Conservation (phyloP, 2,113 vertebrate species). For the Geothlypis trichas region DNA sequence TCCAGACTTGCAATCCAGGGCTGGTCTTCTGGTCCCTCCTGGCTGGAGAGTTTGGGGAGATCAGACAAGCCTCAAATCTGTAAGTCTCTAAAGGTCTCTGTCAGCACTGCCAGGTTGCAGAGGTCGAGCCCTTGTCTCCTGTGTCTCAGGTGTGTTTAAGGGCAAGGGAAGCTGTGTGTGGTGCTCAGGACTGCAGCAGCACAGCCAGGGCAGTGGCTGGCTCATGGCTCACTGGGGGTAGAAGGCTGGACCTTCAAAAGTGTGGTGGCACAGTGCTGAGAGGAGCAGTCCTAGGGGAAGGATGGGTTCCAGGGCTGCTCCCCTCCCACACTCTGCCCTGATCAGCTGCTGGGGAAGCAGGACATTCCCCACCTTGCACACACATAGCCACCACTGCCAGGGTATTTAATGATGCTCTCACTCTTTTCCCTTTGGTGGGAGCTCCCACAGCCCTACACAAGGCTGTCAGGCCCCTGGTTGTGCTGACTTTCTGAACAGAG, state of each 20-base stretch:
- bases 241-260: not conserved
- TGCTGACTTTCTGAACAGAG: not conserved
- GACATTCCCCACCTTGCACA: not conserved
- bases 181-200: not conserved
- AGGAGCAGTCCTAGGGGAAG: not conserved
- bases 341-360: not conserved
- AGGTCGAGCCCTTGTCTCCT: not conserved
- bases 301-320: not conserved
- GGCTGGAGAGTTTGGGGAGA: not conserved
- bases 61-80: not conserved
- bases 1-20: not conserved
- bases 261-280: not conserved
- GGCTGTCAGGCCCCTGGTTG: not conserved
- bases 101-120: not conserved
- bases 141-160: not conserved
- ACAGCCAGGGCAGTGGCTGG: not conserved
- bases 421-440: not conserved
- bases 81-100: not conserved
- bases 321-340: not conserved
- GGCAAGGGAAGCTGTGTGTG: not conserved
- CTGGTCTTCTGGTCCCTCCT: not conserved
- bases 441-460: not conserved
- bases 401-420: not conserved
- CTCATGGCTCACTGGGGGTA: not conserved
- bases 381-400: not conserved